phyloP scores from a whole-genome alignment of 2,797 vertebrate genomes.

The Cetoscarus ocellatus region DNA sequence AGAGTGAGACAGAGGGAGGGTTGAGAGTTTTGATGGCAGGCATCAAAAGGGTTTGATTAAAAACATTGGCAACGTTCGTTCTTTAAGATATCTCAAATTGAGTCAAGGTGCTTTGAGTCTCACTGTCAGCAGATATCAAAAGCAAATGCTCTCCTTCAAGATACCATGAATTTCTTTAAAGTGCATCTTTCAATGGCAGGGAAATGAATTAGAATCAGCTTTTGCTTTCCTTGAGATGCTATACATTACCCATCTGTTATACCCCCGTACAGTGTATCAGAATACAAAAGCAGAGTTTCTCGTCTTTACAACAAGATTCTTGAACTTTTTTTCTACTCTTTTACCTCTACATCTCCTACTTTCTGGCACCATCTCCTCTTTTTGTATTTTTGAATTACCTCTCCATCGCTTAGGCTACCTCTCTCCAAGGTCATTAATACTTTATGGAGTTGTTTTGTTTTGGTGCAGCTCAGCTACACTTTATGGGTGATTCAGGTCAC shows the following conservation, averaged over 20 bases:
- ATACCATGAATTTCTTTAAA: constrained; percentile 26
- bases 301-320: background rate
- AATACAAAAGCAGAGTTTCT: constrained; percentile 2
- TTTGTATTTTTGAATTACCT: constrained; percentile 32
- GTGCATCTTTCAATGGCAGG: constrained; percentile 27
- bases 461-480: constrained; percentile 6
- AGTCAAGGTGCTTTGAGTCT: constrained; percentile 38
- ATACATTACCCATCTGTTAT: constrained; percentile 32
- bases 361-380: constrained; percentile 3
- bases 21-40: constrained; percentile 61
- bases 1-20: constrained; percentile 60
- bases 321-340: constrained; percentile 5
- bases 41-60: constrained; percentile 76
- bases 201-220: constrained; percentile 34
- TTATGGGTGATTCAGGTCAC: background rate
- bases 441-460: constrained; percentile 45
- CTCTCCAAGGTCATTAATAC: constrained; percentile 51
- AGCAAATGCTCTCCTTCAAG: constrained; percentile 33
- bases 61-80: constrained; percentile 62
- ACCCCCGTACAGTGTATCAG: constrained; percentile 10
- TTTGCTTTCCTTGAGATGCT: constrained; percentile 31
- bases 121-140: constrained; percentile 53
- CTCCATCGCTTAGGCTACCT: constrained; percentile 3
- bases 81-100: constrained; percentile 57
- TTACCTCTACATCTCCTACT: constrained; percentile 7